Percentiles rank a stretch among this genome's conserved stretches.
Evolutionary conservation across 2,888 invertebrate genomes (phyloP).

Genomic region (Lysandra bellargus): DNA sequence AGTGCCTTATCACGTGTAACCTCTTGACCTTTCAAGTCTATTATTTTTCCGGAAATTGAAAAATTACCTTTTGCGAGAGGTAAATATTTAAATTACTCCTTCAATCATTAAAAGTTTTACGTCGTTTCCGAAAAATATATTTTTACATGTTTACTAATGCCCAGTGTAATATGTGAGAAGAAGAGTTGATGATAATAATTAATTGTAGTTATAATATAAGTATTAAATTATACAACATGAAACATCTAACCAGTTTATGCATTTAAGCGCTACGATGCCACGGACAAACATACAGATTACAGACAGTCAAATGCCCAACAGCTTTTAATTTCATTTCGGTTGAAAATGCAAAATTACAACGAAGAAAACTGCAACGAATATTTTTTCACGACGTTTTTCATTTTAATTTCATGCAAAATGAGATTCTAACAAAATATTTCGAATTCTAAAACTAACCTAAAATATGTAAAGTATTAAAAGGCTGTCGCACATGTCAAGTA

Average conservation of each 20-base stretch:
- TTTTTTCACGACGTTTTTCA: neutral
- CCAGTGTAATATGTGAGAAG: too few species aligned
- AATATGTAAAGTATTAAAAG: slow-evolving; percentile 5
- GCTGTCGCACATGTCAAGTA: neutral
- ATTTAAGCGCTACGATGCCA: too few species aligned
- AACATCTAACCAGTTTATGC: too few species aligned
- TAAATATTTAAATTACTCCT: neutral
- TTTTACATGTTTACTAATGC: too few species aligned
- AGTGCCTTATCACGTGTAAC: neutral
- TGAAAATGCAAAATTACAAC: too few species aligned
- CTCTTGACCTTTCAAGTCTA: neutral
- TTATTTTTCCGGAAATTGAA: neutral
- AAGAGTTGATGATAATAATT: too few species aligned
- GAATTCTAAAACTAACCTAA: neutral
- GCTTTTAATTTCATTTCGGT: too few species aligned
- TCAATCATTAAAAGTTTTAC: neutral
- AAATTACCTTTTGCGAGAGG: neutral
- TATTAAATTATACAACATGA: too few species aligned
- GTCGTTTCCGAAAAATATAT: neutral
- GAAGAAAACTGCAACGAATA: neutral
- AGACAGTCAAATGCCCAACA: too few species aligned
- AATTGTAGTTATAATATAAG: too few species aligned
- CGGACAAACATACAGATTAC: too few species aligned
- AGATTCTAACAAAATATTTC: neutral
- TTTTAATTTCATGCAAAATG: neutral